Evolutionary conservation across 2,797 vertebrate genomes (phyloP).

Genomic region (Morelia viridis): DNA sequence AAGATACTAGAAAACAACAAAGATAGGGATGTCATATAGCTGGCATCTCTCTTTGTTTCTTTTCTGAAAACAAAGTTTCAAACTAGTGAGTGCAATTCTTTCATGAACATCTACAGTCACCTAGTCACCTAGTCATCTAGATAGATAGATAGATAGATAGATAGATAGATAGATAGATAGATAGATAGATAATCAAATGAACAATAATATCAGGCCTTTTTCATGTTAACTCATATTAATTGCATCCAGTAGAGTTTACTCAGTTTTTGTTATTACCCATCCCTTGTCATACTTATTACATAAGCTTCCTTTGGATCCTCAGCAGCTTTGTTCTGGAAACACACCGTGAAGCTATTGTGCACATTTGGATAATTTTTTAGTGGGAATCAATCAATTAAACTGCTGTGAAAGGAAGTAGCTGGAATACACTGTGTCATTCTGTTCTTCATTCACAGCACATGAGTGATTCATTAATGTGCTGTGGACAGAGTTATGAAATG

Average conservation of each 20-base stretch:
- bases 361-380: slow-evolving; percentile 18
- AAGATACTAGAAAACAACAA: not conserved
- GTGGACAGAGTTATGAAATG: not conserved
- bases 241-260: not conserved
- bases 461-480: slow-evolving; percentile 29
- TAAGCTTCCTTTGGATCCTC: slow-evolving; percentile 14
- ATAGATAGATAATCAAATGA: not conserved
- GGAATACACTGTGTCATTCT: slow-evolving; percentile 9
- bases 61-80: not conserved
- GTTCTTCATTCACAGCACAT: not conserved
- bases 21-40: not conserved
- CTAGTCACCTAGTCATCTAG: not conserved
- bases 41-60: not conserved
- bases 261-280: slow-evolving; percentile 10
- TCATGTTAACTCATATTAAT: slow-evolving; percentile 17
- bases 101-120: not conserved
- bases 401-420: slow-evolving; percentile 40
- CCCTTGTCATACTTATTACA: slow-evolving; percentile 30
- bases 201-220: not conserved
- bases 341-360: slow-evolving; percentile 34
- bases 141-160: too few relatives aligned
- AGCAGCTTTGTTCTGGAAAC: slow-evolving; percentile 9
- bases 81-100: not conserved
- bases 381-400: slow-evolving; percentile 50
- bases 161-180: too few relatives aligned